Base-by-base conservation (phyloP, 64 coral and sea anemone genomes). In the Actinia tenebrosa region DNA sequence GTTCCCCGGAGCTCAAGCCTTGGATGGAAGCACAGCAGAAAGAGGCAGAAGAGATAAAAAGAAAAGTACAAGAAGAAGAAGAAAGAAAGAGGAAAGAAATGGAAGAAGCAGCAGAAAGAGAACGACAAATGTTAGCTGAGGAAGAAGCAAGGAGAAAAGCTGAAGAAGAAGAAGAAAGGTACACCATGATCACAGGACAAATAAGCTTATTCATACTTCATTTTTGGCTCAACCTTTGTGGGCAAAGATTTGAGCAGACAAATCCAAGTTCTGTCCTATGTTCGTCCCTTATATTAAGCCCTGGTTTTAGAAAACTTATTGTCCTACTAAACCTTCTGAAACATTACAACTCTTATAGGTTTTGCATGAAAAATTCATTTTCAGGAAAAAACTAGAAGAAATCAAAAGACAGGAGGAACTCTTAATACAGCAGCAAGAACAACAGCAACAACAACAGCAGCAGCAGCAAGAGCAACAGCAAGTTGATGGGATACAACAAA, bases 1-100 rank as follows among this genome's bases (percentile, higher is more conserved):
- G 93, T 45, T 94, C 97, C 45, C 93, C 93, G 54, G 97, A 99
- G 84, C 43, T 99, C 15, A 85, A 88, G 14, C 93, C 97, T 10
- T 99, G 91, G 90, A 92, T 99, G 87, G 97, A 99, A 64, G 97
- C 97, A 60, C 97, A 99, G 58, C 93, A 92, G 64, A 92, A 86
- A 53, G 97, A 99, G 56, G 94, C 79, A 55, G 97, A 99, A 88
- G 97, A 99, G 56, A 92, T 87, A 27, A 87, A 91, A 78, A 87
- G 97, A 83, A 43, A 89, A 54, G 92, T 80, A 89, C 89, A 83
- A 80, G 97, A 99, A 23, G 97, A 99, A 26, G 93, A 95, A 59
- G 90, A 94, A 88, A 92, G 93, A 82, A 84, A 90, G 75, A 69
- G 59, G 59, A 85, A 91, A 71, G 93, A 95, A 90, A 91, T 71